Evolutionary conservation across 1,140 invertebrate genomes (phyloP), one percentile per base, ranked within the genome.

Genomic region (Bombus consobrinus): DNA sequence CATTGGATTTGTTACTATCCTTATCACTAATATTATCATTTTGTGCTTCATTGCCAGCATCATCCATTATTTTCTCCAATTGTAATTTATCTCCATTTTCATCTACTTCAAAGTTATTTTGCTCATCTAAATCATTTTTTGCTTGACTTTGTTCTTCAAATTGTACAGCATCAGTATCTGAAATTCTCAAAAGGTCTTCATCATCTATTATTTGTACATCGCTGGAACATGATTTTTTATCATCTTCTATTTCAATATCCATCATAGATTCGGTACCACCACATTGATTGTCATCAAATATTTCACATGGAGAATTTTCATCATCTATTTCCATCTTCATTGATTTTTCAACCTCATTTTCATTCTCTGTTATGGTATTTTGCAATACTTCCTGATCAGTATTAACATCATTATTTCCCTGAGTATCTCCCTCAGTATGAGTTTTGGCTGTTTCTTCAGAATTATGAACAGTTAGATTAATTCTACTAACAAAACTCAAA

Each of bases 191-290:
- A 1, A 90, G 82, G 71, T 95, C 93, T n/a, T 94, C 92, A 47
- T 94, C 93, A 32, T 95, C 94, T 18, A 94, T 94, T 73, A 95
- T 94, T 74, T 93, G 92, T 12, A 94, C 85, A 74, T 94, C 94
- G 47, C 89, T 90, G 2, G 93, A 94, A 79, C 88, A 89, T 3
- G 94, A 95, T 39, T 94, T 94, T 13, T 91, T 92, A 59, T 95
- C 94, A 39, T 95, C 94, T 25, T 93, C 92, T 0, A 76, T 43
- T 28, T 94, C 93, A 32, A 92, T 72, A 64, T 94, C 92, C 90
- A 93, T 92, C 12, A 84, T 34, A 15, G 64, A 77, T 39, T 93
- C 88, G 9, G 89, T 86, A 28, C 57, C 68, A 47, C 91, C 88
- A 3, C 85, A 89, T 6, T 86, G 76, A 86, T 76, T 90, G 59